Conservation (phyloP, 2,113 vertebrate species). For the Zosterops pallidus region DNA sequence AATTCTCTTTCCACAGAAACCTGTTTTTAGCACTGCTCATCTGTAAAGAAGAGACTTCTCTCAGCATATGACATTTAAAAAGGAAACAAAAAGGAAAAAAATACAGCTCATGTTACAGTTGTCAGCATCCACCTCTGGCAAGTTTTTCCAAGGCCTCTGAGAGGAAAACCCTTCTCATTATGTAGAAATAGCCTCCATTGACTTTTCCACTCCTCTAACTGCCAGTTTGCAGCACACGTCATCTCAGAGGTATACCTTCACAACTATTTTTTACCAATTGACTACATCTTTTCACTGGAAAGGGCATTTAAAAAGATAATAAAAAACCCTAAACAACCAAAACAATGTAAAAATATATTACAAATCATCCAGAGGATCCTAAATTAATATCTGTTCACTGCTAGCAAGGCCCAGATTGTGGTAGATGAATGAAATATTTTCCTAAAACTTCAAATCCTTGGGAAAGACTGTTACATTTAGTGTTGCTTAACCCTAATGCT, state of each 20-base stretch:
- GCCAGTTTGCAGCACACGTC: neutral
- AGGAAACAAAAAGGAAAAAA: conserved; percentile 49
- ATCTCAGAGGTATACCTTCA: conserved; percentile 30
- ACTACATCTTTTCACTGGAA: conserved; percentile 18
- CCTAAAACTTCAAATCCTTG: neutral
- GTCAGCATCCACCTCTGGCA: neutral
- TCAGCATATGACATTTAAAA: conserved; percentile 20
- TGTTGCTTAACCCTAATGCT: neutral
- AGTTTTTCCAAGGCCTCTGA: conserved; percentile 23
- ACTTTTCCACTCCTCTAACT: conserved; percentile 49
- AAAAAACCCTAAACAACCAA: neutral
- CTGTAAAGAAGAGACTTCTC: neutral
- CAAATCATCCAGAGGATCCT: neutral
- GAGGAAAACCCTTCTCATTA: conserved; percentile 45
- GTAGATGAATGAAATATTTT: neutral
- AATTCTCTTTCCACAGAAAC: conserved; percentile 22
- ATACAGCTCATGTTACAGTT: conserved; percentile 17
- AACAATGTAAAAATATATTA: neutral
- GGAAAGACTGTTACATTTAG: neutral
- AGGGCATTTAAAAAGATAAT: neutral
- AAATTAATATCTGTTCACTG: neutral
- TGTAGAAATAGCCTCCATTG: conserved; percentile 36
- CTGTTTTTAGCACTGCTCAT: conserved; percentile 7
- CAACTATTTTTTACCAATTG: neutral
- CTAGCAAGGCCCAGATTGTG: neutral